Evolutionary conservation across 2,797 vertebrate genomes (phyloP).

Genomic region (Acanthiza pusilla): DNA sequence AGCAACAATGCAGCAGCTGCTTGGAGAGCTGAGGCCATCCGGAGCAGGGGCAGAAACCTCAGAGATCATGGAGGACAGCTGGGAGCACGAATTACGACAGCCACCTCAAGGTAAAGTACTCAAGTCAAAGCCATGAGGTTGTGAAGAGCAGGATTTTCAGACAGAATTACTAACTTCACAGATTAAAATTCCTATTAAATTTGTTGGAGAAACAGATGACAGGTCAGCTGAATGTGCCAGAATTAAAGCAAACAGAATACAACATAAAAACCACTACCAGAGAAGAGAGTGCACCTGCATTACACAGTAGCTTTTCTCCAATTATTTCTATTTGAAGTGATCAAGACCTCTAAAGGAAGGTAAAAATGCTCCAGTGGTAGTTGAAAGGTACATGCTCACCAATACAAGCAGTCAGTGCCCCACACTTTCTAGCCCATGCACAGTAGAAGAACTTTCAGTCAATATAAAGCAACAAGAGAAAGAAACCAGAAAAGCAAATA

Average conservation of each 20-base stretch:
- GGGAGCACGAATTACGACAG: background rate
- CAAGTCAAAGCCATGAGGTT: background rate
- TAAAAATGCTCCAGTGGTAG: background rate
- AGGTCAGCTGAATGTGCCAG: background rate
- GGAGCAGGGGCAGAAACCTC: background rate
- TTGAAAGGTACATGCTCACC: background rate
- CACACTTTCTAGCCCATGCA: background rate
- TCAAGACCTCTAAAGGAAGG: background rate
- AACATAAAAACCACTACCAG: background rate
- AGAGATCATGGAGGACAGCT: background rate
- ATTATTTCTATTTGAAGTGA: background rate
- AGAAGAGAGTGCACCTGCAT: background rate
- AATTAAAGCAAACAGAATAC: background rate
- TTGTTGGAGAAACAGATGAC: conserved; percentile 12
- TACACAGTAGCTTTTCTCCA: background rate
- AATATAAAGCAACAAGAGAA: background rate
- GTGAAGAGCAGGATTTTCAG: background rate
- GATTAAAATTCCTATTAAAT: background rate
- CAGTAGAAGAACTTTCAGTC: background rate
- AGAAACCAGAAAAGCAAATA: background rate
- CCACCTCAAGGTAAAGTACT: conserved; percentile 17
- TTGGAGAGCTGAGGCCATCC: background rate
- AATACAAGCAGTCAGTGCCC: background rate
- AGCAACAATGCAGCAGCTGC: conserved; percentile 42
- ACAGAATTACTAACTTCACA: background rate